Percentiles rank a stretch among this genome's conserved stretches.
Evolutionary conservation across 2,113 vertebrate genomes (phyloP).

Genomic region (Petaurus breviceps): DNA sequence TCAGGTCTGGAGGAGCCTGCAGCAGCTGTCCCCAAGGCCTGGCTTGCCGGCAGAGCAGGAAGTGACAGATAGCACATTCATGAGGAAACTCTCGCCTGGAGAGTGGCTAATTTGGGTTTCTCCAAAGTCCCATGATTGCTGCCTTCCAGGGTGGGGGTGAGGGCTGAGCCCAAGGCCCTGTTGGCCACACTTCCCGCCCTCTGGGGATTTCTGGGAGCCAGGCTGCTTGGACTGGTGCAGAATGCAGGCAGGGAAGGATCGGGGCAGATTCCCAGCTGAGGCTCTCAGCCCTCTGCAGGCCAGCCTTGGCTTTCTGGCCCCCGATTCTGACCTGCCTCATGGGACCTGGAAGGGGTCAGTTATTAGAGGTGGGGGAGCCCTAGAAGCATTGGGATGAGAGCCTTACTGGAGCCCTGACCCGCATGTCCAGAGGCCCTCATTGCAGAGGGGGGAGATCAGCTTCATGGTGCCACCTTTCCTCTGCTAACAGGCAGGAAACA

Average conservation of each 20-base stretch:
- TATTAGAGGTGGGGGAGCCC: too few relatives aligned
- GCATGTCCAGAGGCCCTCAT: neutral
- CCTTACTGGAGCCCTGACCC: neutral
- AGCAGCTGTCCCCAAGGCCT: neutral
- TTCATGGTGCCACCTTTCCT: neutral
- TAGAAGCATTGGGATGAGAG: neutral
- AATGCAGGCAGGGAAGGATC: neutral
- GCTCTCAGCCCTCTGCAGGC: too few relatives aligned
- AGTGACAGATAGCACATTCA: neutral
- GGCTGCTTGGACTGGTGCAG: too few relatives aligned
- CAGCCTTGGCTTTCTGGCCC: neutral
- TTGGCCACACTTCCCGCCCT: neutral
- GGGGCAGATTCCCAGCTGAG: rapidly evolving
- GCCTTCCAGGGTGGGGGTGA: neutral
- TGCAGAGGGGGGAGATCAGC: neutral
- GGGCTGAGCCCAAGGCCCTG: neutral
- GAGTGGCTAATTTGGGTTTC: neutral
- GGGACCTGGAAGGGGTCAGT: neutral
- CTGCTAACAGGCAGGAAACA: neutral
- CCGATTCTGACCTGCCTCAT: too few relatives aligned
- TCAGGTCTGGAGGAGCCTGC: neutral
- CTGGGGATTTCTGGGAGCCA: neutral
- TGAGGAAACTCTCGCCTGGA: neutral
- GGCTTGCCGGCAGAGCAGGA: neutral
- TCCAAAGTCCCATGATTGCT: neutral